These are phyloP conservation scores for Phrynosoma platyrhinos DNA, from an alignment of 2,113 vertebrate genomes.

Conservation along the genomic window DNA sequence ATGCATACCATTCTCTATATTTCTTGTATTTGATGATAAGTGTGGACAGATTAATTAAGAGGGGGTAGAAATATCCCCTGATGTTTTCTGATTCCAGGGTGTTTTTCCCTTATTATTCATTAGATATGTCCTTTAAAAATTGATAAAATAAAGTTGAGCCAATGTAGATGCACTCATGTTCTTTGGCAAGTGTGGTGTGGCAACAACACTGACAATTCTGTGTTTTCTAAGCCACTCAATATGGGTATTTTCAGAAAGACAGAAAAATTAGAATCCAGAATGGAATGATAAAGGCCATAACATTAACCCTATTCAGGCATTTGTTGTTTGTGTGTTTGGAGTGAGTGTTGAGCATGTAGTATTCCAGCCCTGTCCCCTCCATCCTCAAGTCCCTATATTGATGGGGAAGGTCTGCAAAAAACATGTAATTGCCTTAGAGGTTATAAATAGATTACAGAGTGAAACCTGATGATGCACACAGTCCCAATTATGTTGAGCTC, in stretches of 20 bases:
- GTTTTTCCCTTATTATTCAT: not conserved
- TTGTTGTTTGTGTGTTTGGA: not conserved
- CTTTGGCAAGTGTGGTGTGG: too few species aligned
- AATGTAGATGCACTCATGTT: too few species aligned
- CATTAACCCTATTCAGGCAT: not conserved
- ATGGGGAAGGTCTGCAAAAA: not conserved
- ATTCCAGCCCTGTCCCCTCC: too few species aligned
- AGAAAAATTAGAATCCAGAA: not conserved
- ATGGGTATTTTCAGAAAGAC: not conserved
- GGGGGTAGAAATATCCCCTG: not conserved
- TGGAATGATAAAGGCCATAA: not conserved
- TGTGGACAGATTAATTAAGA: too few species aligned
- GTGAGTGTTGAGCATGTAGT: not conserved
- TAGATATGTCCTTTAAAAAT: not conserved
- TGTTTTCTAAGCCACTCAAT: conserved; percentile 2
- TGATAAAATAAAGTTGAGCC: not conserved
- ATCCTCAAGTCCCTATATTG: not conserved
- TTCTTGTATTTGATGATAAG: conserved; percentile 1
- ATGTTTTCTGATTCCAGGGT: not conserved
- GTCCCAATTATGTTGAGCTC: not conserved
- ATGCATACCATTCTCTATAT: conserved; percentile 7
- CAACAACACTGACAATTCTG: not conserved
- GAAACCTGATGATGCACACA: too few species aligned
- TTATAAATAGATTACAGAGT: too few species aligned
- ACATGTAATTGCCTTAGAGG: too few species aligned